phyloP scores from a whole-genome alignment of 2,888 invertebrate species.

The Pegoplata infirma region DNA sequence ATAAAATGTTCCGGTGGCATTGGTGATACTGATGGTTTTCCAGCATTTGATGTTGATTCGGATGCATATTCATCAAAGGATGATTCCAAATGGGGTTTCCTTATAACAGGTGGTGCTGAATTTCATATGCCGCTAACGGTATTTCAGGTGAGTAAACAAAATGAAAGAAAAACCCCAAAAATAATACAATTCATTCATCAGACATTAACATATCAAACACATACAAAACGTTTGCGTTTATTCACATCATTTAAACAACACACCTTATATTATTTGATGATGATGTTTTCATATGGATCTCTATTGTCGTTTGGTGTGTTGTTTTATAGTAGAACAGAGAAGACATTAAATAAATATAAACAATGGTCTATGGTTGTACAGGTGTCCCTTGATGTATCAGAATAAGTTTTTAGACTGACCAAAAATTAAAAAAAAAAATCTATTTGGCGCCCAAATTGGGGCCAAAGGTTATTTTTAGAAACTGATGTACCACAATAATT shows the following conservation, averaged over 20 bases:
- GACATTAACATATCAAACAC: not conserved
- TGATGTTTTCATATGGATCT: not conserved
- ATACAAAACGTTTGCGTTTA: not conserved
- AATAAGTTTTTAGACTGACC: no score
- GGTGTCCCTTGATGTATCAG: no score
- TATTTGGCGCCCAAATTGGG: no score
- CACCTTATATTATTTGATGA: not conserved
- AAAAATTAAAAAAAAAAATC: no score
- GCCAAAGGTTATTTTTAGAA: no score
- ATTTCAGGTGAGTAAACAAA: slow-evolving; percentile 75
- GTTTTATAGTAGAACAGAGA: no score
- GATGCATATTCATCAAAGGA: slow-evolving; percentile 75
- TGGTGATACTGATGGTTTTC: slow-evolving; percentile 77
- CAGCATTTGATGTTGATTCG: slow-evolving; percentile 76
- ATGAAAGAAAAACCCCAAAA: not conserved
- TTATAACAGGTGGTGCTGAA: slow-evolving; percentile 78
- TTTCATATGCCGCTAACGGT: slow-evolving; percentile 79
- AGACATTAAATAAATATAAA: no score
- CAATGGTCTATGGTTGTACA: no score
- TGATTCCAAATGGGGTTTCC: slow-evolving; percentile 78
- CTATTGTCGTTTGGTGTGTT: no score
- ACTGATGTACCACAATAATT: no score
- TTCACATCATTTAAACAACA: not conserved
- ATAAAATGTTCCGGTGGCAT: slow-evolving; percentile 76
- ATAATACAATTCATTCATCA: not conserved